Conservation (phyloP, 1,140 invertebrate species). For the Parasteatoda tepidariorum region DNA sequence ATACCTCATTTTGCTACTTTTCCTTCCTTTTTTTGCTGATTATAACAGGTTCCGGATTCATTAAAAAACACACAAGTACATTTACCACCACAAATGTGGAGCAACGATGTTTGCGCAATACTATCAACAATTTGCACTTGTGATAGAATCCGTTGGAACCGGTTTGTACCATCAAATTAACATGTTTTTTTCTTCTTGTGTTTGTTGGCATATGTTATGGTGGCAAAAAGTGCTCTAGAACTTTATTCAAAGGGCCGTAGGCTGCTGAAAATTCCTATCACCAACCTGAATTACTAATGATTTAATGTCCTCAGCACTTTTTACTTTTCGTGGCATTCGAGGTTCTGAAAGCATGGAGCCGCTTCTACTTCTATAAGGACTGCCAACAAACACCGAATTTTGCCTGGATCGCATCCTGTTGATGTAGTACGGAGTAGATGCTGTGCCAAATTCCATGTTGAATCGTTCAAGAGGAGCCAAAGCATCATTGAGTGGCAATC, state of each 20-base stretch:
- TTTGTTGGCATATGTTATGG: too few species aligned
- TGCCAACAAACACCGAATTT: slow-evolving; percentile 86
- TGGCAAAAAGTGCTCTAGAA: too few species aligned
- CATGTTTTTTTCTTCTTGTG: too few species aligned
- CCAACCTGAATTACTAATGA: slow-evolving; percentile 72
- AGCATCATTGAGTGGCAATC: slow-evolving; percentile 27
- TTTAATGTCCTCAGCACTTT: slow-evolving; percentile 85
- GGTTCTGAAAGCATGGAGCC: slow-evolving; percentile 60
- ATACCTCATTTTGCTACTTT: too few species aligned
- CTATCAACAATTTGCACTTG: too few species aligned
- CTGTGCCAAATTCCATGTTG: slow-evolving; percentile 31
- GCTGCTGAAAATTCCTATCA: slow-evolving; percentile 4
- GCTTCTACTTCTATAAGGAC: slow-evolving; percentile 68
- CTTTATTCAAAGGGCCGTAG: slow-evolving; percentile 41
- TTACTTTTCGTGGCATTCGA: slow-evolving; percentile 75
- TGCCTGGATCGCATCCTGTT: slow-evolving; percentile 67
- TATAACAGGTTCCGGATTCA: too few species aligned
- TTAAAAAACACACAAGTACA: too few species aligned
- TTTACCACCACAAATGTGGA: too few species aligned
- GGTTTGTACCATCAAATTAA: too few species aligned
- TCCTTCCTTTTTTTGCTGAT: too few species aligned
- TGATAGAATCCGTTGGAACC: too few species aligned
- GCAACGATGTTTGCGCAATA: too few species aligned
- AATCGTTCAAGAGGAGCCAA: slow-evolving; percentile 36
- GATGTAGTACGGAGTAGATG: slow-evolving; percentile 7